Base-by-base conservation (phyloP, 2,113 vertebrate genomes). In the Ictalurus punctatus region DNA sequence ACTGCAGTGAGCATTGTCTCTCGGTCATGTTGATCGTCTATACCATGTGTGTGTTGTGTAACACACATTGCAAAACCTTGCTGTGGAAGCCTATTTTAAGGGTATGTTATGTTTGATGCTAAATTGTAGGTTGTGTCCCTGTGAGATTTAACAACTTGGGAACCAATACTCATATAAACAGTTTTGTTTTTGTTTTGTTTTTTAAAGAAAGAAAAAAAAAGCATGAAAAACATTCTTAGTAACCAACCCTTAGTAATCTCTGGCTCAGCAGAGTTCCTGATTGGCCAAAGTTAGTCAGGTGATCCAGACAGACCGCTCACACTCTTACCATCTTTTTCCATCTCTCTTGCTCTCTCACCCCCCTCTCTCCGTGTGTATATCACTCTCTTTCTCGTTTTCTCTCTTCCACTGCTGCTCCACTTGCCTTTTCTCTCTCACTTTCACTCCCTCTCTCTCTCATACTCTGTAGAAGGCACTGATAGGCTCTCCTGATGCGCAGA, bases 401-500 rank as follows among this genome's bases (percentile, higher is more conserved):
- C 79, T 86, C 85, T 87, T n/a, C 56, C 59, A 30, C 87, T 87
- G 76, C 54, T 76, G 79, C 69, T 90, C 52, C 65, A 44, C 83
- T 85, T 89, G 86, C 67, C 82, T 87, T 87, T 63, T 23, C 86
- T 87, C 74, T 85, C 91, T 80, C 86, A 83, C 88, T 82, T 92
- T 93, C 93, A 94, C 93, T 92, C 94, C 93, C 93, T 93, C 93
- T 94, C 93, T 89, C 95, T 93, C 95, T 93, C 94, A 93, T 93
- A 65, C 86, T 92, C 89, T 93, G 91, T 91, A 94, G 94, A 93
- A 96, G 96, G 95, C 96, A 96, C 96, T 96, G 97, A 98, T 98
- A 98, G 97, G 97, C 96, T 97, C 96, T 95, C 94, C 94, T 96
- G 96, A 95, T 97, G 97, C 97, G 97, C 96, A 97, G 97, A 93